These are phyloP conservation scores for Buathra laborator DNA, from an alignment of 2,888 invertebrate species.

Conservation along the genomic window DNA sequence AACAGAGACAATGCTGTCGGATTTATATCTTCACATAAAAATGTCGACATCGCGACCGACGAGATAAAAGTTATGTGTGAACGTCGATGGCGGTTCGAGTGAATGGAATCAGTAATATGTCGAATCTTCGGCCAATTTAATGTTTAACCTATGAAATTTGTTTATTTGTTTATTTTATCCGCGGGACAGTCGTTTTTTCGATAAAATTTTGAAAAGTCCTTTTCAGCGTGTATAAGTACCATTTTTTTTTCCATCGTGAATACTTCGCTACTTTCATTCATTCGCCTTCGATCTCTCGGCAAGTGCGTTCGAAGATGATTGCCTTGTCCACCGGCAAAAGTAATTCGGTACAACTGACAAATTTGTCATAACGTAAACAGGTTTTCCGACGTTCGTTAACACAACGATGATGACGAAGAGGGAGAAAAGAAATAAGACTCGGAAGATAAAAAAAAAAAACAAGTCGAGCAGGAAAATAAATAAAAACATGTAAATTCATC, in stretches of 20 bases:
- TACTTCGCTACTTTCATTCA: background rate
- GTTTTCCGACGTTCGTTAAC: conserved; percentile 72
- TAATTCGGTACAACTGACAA: conserved; percentile 21
- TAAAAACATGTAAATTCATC: conserved; percentile 62
- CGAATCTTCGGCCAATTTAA: background rate
- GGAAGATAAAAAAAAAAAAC: conserved; percentile 9
- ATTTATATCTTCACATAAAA: conserved; percentile 49
- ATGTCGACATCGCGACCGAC: conserved; percentile 8
- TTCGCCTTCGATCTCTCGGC: background rate
- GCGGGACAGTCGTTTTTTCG: no score
- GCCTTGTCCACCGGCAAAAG: conserved; percentile 17
- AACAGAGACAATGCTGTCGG: conserved; percentile 18
- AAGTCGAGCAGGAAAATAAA: conserved; percentile 56
- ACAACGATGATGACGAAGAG: conserved; percentile 58
- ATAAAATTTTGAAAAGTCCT: no score
- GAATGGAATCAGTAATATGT: background rate
- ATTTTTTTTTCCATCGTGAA: background rate
- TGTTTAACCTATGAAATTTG: background rate
- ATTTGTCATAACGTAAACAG: conserved; percentile 75
- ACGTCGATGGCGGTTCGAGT: conserved; percentile 23
- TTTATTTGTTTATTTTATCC: background rate
- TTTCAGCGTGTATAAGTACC: no score
- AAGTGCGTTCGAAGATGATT: conserved; percentile 11
- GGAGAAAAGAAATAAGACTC: background rate
- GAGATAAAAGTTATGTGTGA: conserved; percentile 43